Conservation (phyloP, 2,113 vertebrate genomes). For the Craseonycteris thonglongyai region DNA sequence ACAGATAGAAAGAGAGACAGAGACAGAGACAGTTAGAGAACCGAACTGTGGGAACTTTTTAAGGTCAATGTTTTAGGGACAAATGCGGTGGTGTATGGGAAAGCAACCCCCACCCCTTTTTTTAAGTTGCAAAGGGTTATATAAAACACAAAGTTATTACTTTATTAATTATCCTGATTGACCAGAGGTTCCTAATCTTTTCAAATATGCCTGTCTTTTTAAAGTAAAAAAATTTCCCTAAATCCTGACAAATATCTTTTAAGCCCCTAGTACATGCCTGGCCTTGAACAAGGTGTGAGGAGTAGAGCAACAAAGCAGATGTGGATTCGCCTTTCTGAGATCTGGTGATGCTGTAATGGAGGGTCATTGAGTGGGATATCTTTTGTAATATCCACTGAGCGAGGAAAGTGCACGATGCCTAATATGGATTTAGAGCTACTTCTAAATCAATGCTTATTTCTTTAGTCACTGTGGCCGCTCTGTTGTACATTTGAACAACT, state of each 20-base stretch:
- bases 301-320: neutral
- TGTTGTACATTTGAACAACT: neutral
- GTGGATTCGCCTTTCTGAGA: neutral
- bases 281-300: neutral
- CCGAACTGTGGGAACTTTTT: no score
- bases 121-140: neutral
- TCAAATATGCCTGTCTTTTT: neutral
- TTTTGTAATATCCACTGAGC: neutral
- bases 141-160: neutral
- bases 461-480: neutral
- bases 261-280: neutral
- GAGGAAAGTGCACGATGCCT: neutral
- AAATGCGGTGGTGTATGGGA: neutral
- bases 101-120: neutral
- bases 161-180: neutral
- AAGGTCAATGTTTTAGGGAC: neutral
- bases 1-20: no score
- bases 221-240: neutral
- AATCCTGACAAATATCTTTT: neutral
- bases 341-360: rapidly evolving
- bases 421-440: neutral
- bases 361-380: neutral
- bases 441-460: neutral
- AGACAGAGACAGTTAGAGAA: no score
- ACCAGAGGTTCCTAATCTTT: neutral